Conservation (phyloP, 2,888 invertebrate species). For the Hermaeophaga mercurialis region DNA sequence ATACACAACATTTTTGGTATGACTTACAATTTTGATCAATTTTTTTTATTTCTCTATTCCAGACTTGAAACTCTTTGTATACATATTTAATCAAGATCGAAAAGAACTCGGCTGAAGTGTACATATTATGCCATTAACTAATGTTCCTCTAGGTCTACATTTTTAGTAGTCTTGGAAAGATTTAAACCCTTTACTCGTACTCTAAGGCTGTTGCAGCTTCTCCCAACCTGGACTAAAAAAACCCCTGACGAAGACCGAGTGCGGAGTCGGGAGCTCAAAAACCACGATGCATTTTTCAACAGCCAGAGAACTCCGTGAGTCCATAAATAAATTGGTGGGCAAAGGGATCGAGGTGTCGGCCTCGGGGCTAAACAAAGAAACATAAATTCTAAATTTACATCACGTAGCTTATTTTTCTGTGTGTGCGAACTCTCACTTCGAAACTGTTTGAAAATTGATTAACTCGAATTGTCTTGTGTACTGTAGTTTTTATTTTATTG, state of each 20-base stretch:
- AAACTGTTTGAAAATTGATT: background rate
- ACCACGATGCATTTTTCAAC: slow-evolving; percentile 17
- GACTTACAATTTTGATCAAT: no score
- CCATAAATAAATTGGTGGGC: slow-evolving; percentile 18
- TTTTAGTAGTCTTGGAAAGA: no score
- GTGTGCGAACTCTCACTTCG: background rate
- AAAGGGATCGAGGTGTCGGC: background rate
- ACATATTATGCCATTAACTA: no score
- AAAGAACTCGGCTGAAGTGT: no score
- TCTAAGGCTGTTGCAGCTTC: background rate
- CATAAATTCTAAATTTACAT: slow-evolving; percentile 16
- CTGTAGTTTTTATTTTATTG: no score
- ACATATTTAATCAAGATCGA: no score
- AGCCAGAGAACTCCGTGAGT: slow-evolving; percentile 1
- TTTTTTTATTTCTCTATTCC: no score
- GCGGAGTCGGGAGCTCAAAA: slow-evolving; percentile 3
- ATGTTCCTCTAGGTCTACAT: no score
- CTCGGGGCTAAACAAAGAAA: slow-evolving; percentile 12
- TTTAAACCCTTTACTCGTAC: background rate
- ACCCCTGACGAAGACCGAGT: background rate
- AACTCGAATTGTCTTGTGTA: background rate
- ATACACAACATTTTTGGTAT: no score
- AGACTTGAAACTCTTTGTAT: no score
- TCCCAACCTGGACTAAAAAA: background rate
- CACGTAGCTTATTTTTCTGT: no score